Evolutionary conservation across 2,113 vertebrate species (phyloP).

Genomic region (Orthonyx spaldingii): DNA sequence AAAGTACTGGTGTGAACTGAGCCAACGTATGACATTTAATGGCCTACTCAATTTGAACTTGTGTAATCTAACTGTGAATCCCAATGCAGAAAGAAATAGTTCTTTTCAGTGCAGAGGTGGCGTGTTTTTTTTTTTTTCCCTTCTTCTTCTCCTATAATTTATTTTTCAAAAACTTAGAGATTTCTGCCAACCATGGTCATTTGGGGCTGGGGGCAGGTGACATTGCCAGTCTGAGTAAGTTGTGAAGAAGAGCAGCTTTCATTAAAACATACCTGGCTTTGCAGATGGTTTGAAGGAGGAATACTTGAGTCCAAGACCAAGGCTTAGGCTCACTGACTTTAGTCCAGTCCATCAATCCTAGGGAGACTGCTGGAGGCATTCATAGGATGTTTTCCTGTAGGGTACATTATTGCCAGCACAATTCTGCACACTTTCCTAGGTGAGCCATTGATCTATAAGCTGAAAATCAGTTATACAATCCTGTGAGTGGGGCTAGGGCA

Average conservation of each 20-base stretch:
- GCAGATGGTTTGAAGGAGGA: neutral
- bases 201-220: neutral
- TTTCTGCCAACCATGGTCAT: neutral
- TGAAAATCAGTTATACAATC: neutral
- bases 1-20: neutral
- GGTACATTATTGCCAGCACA: neutral
- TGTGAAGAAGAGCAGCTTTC: neutral
- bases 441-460: neutral
- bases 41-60: neutral
- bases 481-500: neutral
- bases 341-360: neutral
- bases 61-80: neutral
- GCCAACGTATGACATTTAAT: neutral
- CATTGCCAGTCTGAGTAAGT: neutral
- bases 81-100: neutral
- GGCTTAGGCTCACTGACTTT: neutral
- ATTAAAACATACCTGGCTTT: neutral
- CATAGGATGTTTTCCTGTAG: neutral
- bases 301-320: neutral
- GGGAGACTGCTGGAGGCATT: neutral
- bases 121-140: neutral
- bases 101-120: neutral
- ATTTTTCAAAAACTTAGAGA: neutral
- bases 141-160: neutral
- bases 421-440: neutral